phyloP scores from a whole-genome alignment of 2,797 vertebrate species.

The Sebastes hubbsi region DNA sequence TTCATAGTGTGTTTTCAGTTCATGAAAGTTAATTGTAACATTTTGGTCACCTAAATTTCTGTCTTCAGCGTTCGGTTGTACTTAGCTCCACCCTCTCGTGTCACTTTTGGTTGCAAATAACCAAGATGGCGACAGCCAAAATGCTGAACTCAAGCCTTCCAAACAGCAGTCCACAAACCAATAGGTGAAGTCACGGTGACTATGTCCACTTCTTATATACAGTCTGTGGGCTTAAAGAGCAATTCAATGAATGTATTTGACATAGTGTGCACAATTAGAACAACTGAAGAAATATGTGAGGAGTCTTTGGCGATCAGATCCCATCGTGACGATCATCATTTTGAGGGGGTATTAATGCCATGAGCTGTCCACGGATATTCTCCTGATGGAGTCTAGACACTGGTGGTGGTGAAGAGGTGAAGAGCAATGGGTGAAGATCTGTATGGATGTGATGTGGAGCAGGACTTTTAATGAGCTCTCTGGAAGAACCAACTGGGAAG shows the following conservation, averaged over 20 bases:
- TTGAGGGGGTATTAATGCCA: neutral
- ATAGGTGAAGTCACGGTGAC: too few species aligned
- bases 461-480: neutral
- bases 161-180: too few species aligned
- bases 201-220: too few species aligned
- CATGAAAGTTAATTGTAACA: too few species aligned
- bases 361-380: neutral
- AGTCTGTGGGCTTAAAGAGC: neutral
- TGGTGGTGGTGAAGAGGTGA: too few species aligned
- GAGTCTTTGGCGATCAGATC: neutral
- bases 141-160: accelerated
- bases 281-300: neutral
- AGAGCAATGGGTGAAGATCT: neutral
- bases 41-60: too few species aligned
- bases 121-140: too few species aligned
- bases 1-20: too few species aligned
- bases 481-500: neutral
- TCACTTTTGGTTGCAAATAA: too few species aligned
- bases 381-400: neutral
- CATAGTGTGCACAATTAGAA: neutral
- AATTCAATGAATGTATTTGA: neutral
- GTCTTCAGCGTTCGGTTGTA: too few species aligned
- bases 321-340: neutral
- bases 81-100: too few species aligned
- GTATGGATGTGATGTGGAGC: neutral